Conservation (phyloP, 1,140 invertebrate species). For the Drosophila mojavensis region DNA sequence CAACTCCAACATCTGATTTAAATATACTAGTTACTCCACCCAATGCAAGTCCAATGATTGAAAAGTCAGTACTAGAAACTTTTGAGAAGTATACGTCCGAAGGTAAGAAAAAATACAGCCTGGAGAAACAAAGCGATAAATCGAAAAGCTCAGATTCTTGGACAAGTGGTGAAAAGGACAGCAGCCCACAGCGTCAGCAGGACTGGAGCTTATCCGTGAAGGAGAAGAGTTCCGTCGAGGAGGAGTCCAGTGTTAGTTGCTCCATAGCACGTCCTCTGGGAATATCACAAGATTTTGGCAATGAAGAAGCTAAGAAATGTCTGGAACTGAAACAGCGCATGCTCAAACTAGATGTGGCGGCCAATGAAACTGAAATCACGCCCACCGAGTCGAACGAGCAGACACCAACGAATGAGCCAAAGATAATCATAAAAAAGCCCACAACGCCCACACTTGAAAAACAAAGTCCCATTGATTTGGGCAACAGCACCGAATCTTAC, state of each 20-base stretch:
- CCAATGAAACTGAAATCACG: constrained; percentile 45
- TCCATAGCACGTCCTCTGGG: constrained; percentile 90
- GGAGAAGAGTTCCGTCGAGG: constrained; percentile 88
- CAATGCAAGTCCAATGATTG: constrained; percentile 77
- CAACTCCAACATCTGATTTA: constrained; percentile 75
- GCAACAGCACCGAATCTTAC: constrained; percentile 76
- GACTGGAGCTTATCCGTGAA: constrained; percentile 85
- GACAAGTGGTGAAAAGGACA: constrained; percentile 87
- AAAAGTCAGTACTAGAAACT: constrained; percentile 76
- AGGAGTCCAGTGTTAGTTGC: constrained; percentile 91
- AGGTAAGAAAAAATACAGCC: constrained; percentile 82
- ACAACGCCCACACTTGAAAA: constrained; percentile 87
- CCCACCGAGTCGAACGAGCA: constrained; percentile 63
- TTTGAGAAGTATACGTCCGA: constrained; percentile 75
- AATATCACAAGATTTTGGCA: constrained; percentile 89
- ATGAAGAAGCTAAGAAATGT: constrained; percentile 85
- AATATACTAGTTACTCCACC: constrained; percentile 81
- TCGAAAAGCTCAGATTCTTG: constrained; percentile 88
- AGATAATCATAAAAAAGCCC: constrained; percentile 84
- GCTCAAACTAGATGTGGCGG: constrained; percentile 69
- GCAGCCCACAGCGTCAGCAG: constrained; percentile 83
- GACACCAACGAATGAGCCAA: constrained; percentile 66
- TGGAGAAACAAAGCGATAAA: constrained; percentile 87
- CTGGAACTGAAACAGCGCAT: constrained; percentile 77
- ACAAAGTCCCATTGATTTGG: constrained; percentile 86